These are phyloP conservation scores for Desmodus rotundus DNA, from an alignment of 2,113 vertebrate genomes.

Conservation along the genomic window DNA sequence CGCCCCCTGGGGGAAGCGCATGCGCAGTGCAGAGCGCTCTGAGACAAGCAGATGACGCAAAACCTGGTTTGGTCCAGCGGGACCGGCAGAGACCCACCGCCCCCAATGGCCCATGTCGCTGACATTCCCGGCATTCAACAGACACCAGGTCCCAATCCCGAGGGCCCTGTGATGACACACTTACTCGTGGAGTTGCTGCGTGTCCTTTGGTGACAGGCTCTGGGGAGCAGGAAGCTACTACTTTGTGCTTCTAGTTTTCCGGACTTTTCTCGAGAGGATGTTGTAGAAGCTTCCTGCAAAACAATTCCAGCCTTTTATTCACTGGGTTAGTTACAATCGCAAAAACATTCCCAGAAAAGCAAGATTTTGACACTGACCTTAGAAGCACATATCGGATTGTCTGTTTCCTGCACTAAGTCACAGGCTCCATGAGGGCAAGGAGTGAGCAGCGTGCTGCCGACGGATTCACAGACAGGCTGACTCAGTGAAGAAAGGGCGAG, in stretches of 20 bases:
- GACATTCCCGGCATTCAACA: rapidly evolving
- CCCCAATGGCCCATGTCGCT: background rate
- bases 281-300: conserved; percentile 80
- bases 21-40: rapidly evolving
- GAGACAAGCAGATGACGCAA: background rate
- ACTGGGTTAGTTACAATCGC: background rate
- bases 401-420: background rate
- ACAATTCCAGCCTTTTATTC: background rate
- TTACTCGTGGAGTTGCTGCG: conserved; percentile 91
- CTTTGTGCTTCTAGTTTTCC: conserved; percentile 74
- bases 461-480: background rate
- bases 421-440: background rate
- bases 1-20: background rate
- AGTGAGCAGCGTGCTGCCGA: background rate
- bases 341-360: rapidly evolving
- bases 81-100: background rate
- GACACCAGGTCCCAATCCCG: background rate
- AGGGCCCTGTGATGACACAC: conserved; percentile 4
- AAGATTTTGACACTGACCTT: background rate
- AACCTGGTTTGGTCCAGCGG: rapidly evolving
- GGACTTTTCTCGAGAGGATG: conserved; percentile 77
- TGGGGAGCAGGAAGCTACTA: conserved; percentile 73
- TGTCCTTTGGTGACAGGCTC: conserved; percentile 79
- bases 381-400: background rate
- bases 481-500: too few species aligned